phyloP scores from a whole-genome alignment of 1,140 invertebrate genomes.

The Ceratina australensis region DNA sequence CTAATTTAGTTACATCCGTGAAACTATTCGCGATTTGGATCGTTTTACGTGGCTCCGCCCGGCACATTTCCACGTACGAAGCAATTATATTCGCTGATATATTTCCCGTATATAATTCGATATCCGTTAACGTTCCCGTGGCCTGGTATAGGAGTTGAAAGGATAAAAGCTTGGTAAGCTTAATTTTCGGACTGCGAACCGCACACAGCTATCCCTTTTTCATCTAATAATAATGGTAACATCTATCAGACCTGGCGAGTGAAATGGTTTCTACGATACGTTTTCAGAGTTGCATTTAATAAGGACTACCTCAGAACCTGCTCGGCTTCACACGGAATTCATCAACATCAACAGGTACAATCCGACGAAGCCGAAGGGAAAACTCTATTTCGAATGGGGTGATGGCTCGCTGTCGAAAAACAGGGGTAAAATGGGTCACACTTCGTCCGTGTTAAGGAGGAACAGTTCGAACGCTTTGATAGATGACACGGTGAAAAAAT shows the following conservation, averaged over 20 bases:
- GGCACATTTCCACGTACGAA: neutral
- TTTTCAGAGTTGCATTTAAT: constrained; percentile 56
- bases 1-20: neutral
- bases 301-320: constrained; percentile 45
- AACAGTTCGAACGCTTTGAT: constrained; percentile 49
- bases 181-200: neutral
- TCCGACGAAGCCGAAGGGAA: constrained; percentile 40
- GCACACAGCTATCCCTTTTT: no score
- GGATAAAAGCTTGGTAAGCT: neutral
- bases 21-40: neutral
- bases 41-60: neutral
- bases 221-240: no score
- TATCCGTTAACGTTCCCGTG: neutral
- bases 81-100: constrained; percentile 24
- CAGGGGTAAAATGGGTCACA: constrained; percentile 30
- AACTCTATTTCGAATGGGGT: constrained; percentile 30
- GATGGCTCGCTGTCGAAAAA: constrained; percentile 28
- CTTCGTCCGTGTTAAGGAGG: constrained; percentile 43
- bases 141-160: neutral
- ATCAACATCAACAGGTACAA: constrained; percentile 45
- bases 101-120: constrained; percentile 11
- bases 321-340: constrained; percentile 26
- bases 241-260: no score
- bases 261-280: neutral
- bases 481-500: constrained; percentile 48